Evolutionary conservation across 2,888 invertebrate species (phyloP).

Genomic region (Barypeithes pellucidus): DNA sequence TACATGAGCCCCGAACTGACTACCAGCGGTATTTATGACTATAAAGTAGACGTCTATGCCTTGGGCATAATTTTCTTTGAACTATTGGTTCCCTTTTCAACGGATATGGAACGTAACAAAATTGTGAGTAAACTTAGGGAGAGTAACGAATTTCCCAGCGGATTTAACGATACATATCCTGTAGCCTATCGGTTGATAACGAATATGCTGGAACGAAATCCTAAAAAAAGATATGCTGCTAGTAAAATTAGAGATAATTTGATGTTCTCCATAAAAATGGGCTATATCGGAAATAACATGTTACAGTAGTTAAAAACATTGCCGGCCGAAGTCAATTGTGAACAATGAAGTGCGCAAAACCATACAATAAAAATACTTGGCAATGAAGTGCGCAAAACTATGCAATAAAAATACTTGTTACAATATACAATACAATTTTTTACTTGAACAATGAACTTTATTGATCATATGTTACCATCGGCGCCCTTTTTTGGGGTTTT

Average conservation of each 20-base stretch:
- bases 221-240: neutral
- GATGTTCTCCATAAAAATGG: neutral
- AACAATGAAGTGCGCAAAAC: too few relatives aligned
- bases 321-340: neutral
- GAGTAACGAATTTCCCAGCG: neutral
- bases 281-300: neutral
- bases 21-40: neutral
- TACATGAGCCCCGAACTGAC: neutral
- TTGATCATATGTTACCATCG: too few relatives aligned
- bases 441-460: too few relatives aligned
- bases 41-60: slow-evolving; percentile 2
- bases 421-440: too few relatives aligned
- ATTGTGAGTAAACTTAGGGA: neutral
- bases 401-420: too few relatives aligned
- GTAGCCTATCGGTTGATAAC: neutral
- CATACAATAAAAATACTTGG: too few relatives aligned
- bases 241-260: neutral
- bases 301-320: neutral
- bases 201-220: neutral
- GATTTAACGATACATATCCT: neutral
- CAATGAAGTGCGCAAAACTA: too few relatives aligned
- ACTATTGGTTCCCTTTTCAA: neutral
- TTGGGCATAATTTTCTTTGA: neutral
- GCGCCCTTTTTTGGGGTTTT: too few relatives aligned
- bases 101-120: neutral